These are phyloP conservation scores for Aphis craccivora DNA, from an alignment of 1,140 invertebrate genomes.

Conservation along the genomic window DNA sequence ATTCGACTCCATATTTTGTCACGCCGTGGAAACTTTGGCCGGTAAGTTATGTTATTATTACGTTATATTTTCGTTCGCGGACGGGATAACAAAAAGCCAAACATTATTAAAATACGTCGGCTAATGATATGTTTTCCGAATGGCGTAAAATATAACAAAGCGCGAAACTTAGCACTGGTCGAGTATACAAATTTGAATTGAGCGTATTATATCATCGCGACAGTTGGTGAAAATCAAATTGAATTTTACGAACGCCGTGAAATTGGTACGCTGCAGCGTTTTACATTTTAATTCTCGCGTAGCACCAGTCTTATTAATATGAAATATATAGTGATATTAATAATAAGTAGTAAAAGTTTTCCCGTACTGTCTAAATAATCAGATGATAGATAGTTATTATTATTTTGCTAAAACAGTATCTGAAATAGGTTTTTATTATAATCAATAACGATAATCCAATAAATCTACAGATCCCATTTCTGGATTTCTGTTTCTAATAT, in stretches of 20 bases:
- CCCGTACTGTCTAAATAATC: too few species aligned
- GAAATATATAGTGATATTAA: too few species aligned
- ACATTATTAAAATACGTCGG: conserved; percentile 2
- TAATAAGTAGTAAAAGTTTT: too few species aligned
- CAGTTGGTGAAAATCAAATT: not conserved
- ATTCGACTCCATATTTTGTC: not conserved
- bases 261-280: not conserved
- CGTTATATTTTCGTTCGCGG: not conserved
- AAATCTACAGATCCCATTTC: too few species aligned
- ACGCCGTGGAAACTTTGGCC: not conserved
- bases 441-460: too few species aligned
- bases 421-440: too few species aligned
- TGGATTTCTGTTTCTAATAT: too few species aligned
- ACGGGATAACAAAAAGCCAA: not conserved
- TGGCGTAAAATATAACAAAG: not conserved
- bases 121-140: conserved; percentile 6
- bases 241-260: not conserved
- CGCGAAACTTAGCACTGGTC: not conserved
- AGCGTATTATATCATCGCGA: not conserved
- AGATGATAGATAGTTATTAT: too few species aligned
- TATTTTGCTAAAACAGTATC: too few species aligned
- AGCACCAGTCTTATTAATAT: too few species aligned
- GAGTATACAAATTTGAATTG: not conserved
- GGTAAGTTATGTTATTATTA: not conserved
- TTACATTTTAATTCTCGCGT: not conserved